These are phyloP conservation scores for Hepsetus odoe DNA, from an alignment of 2,113 vertebrate genomes.

Conservation along the genomic window DNA sequence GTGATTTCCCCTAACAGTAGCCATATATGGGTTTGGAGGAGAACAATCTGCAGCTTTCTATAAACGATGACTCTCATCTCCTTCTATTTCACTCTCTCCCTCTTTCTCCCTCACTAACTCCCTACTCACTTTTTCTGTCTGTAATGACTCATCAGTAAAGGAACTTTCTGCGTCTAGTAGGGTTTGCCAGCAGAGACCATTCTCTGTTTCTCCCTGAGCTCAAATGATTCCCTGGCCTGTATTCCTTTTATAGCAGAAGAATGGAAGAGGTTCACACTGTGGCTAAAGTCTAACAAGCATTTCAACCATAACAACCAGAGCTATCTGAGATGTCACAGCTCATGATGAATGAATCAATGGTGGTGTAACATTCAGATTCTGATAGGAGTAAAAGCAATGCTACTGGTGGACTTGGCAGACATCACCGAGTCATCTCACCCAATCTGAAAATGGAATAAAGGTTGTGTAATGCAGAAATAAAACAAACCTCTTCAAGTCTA, in stretches of 20 bases:
- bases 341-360: conserved; percentile 20
- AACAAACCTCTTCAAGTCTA: too few species aligned
- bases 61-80: conserved; percentile 30
- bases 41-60: conserved; percentile 33
- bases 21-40: conserved; percentile 50
- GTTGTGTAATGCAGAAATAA: neutral
- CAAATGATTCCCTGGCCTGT: conserved; percentile 77
- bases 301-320: conserved; percentile 27
- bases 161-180: conserved; percentile 54
- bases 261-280: conserved; percentile 56
- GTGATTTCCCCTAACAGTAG: conserved; percentile 21
- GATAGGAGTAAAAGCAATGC: conserved; percentile 8
- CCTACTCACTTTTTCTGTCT: neutral
- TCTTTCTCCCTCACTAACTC: conserved; percentile 20
- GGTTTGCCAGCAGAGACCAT: conserved; percentile 71
- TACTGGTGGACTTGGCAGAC: neutral
- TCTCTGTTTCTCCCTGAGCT: conserved; percentile 69
- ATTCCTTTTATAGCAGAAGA: conserved; percentile 95
- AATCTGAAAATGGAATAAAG: neutral
- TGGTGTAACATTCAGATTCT: neutral
- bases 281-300: conserved; percentile 25
- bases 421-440: neutral
- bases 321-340: conserved; percentile 3
- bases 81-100: conserved; percentile 15
- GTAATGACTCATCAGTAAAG: conserved; percentile 36